A percentile compares a stretch with the other conserved stretches of the same genome.
phyloP scores from a whole-genome alignment of 1,140 invertebrate genomes.

The Tenebrio molitor region DNA sequence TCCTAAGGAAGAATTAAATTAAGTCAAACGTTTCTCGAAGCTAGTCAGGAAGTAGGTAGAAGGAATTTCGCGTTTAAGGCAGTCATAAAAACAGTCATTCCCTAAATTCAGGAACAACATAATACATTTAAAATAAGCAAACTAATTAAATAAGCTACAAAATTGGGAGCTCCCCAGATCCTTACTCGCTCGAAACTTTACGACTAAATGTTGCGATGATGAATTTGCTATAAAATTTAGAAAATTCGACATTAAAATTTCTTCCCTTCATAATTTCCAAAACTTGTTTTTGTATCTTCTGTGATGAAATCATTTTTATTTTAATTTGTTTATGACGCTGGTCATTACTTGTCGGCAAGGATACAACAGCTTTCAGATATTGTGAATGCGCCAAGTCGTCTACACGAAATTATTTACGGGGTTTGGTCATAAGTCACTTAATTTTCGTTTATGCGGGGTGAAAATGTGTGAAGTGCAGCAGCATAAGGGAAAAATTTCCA shows the following conservation, averaged over 20 bases:
- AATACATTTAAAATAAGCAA: conserved; percentile 41
- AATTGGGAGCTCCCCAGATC: not conserved
- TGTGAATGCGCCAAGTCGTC: conserved; percentile 1
- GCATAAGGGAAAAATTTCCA: not conserved
- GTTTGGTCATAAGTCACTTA: no score
- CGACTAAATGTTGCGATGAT: conserved; percentile 1
- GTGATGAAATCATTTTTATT: conserved; percentile 40
- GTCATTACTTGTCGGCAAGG: conserved; percentile 1
- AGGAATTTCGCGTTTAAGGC: conserved; percentile 31
- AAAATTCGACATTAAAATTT: conserved; percentile 8
- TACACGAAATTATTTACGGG: conserved; percentile 4
- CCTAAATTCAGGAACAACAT: conserved; percentile 25
- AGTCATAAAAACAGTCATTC: conserved; percentile 26
- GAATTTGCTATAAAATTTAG: not conserved
- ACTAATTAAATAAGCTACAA: conserved; percentile 3
- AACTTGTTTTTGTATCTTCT: conserved; percentile 17
- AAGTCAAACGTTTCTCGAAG: conserved; percentile 29
- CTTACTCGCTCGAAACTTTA: not conserved
- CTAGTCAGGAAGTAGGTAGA: conserved; percentile 26
- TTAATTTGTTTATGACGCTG: conserved; percentile 16
- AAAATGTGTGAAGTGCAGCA: conserved; percentile 12
- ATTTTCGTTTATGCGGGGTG: not conserved
- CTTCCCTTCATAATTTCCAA: conserved; percentile 1
- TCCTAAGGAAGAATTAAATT: conserved; percentile 22
- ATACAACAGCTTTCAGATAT: not conserved